A percentile compares a stretch with the other conserved stretches of the same genome.
These are phyloP conservation scores for Typhlichthys subterraneus DNA, from an alignment of 2,797 vertebrate genomes.

Conservation along the genomic window DNA sequence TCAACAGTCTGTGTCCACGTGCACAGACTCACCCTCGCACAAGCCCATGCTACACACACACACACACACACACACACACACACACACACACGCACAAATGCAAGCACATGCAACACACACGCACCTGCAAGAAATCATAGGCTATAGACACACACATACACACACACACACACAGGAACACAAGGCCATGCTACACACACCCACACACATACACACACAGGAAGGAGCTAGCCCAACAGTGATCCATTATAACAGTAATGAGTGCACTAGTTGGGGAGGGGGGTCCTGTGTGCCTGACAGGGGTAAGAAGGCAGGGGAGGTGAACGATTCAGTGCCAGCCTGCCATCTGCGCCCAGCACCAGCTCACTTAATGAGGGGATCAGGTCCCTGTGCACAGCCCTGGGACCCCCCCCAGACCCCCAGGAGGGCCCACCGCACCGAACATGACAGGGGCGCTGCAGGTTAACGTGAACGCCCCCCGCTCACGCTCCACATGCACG, in stretches of 20 bases:
- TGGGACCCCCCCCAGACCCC: conserved; percentile 57
- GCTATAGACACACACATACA: conserved; percentile 12
- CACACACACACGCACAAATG: conserved; percentile 19
- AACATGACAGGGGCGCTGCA: conserved; percentile 67
- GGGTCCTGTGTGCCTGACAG: conserved; percentile 48
- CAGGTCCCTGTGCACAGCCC: conserved; percentile 62
- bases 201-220: conserved; percentile 4
- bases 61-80: conserved; percentile 1
- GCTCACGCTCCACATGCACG: conserved; percentile 32
- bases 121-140: background rate
- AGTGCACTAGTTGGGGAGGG: conserved; percentile 34
- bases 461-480: conserved; percentile 36
- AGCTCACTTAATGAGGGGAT: conserved; percentile 77
- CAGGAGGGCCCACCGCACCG: conserved; percentile 54
- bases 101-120: background rate
- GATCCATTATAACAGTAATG: conserved; percentile 61
- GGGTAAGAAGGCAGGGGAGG: conserved; percentile 36
- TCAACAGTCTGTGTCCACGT: conserved; percentile 9
- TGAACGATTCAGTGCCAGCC: conserved; percentile 65
- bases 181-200: too few relatives aligned
- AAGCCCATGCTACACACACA: conserved; percentile 9
- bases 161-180: conserved; percentile 5
- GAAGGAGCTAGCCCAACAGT: conserved; percentile 22
- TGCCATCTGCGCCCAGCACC: conserved; percentile 71
- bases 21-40: background rate